Percentiles rank a stretch among this genome's conserved stretches.
These are phyloP conservation scores for Protaetia brevitarsis DNA, from an alignment of 1,140 invertebrate genomes.

Conservation along the genomic window DNA sequence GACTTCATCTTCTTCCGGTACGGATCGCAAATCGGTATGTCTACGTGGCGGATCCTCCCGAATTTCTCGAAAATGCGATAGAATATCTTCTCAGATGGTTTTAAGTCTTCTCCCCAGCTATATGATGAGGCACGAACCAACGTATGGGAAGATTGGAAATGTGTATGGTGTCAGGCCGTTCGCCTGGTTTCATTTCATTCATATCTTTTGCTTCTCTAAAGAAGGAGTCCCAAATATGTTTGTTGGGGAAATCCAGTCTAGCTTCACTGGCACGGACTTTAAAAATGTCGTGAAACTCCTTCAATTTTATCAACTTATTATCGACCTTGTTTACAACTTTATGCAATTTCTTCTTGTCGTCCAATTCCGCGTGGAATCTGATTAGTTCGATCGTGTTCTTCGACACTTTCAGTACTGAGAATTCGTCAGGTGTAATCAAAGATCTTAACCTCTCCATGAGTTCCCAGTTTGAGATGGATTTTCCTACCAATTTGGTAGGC, in stretches of 20 bases:
- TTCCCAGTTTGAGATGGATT: slow-evolving; percentile 91
- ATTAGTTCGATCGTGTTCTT: slow-evolving; percentile 91
- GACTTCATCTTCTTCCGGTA: slow-evolving; percentile 78
- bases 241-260: slow-evolving; percentile 79
- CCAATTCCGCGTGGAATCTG: slow-evolving; percentile 87
- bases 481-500: slow-evolving; percentile 72
- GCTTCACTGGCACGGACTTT: slow-evolving; percentile 79
- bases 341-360: slow-evolving; percentile 68
- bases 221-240: slow-evolving; percentile 93
- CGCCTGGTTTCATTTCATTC: slow-evolving; percentile 95
- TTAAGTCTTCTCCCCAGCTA: slow-evolving; percentile 48
- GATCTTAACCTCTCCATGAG: slow-evolving; percentile 88
- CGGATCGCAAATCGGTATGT: slow-evolving; percentile 84
- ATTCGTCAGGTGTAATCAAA: slow-evolving; percentile 81
- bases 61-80: slow-evolving; percentile 84
- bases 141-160: slow-evolving; percentile 73
- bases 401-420: slow-evolving; percentile 78
- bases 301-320: slow-evolving; percentile 75
- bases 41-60: slow-evolving; percentile 76
- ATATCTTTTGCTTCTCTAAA: slow-evolving; percentile 93
- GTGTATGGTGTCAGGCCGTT: slow-evolving; percentile 91
- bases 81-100: slow-evolving; percentile 72
- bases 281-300: slow-evolving; percentile 77
- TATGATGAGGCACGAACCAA: slow-evolving; percentile 68
- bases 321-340: slow-evolving; percentile 72